Evolutionary conservation across 2,888 invertebrate genomes (phyloP).

Genomic region (Parascotia fuliginaria): DNA sequence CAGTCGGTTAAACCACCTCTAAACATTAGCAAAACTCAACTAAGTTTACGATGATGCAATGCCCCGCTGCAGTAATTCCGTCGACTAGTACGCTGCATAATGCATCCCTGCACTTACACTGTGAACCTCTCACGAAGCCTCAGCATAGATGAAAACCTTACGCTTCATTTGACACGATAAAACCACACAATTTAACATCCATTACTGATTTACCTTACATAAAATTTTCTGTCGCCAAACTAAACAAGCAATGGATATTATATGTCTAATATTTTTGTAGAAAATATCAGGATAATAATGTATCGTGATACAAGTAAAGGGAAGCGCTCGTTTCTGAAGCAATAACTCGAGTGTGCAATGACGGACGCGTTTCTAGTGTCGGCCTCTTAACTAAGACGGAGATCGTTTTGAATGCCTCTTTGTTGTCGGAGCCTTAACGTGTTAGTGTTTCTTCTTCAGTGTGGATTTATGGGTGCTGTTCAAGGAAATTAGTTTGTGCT

Average conservation of each 20-base stretch:
- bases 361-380: constrained; percentile 75
- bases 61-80: constrained; percentile 56
- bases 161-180: constrained; percentile 49
- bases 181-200: constrained; percentile 8
- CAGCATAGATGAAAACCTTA: constrained; percentile 46
- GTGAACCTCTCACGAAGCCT: constrained; percentile 56
- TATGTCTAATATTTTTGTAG: neutral
- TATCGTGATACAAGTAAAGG: constrained; percentile 45
- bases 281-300: neutral
- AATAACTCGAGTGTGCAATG: constrained; percentile 77
- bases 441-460: constrained; percentile 48
- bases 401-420: constrained; percentile 74
- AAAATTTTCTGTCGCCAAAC: neutral
- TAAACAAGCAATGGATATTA: constrained; percentile 9
- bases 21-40: constrained; percentile 64
- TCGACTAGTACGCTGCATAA: constrained; percentile 69
- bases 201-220: constrained; percentile 22
- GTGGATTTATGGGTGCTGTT: constrained; percentile 38
- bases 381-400: constrained; percentile 72
- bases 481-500: constrained; percentile 44
- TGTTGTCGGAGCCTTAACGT: constrained; percentile 55
- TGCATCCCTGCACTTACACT: constrained; percentile 74
- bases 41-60: constrained; percentile 64
- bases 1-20: constrained; percentile 54
- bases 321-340: constrained; percentile 70